A percentile compares a stretch with the other conserved stretches of the same genome.
Conservation (phyloP, 2,113 vertebrate genomes). For the Salvelinus alpinus region DNA sequence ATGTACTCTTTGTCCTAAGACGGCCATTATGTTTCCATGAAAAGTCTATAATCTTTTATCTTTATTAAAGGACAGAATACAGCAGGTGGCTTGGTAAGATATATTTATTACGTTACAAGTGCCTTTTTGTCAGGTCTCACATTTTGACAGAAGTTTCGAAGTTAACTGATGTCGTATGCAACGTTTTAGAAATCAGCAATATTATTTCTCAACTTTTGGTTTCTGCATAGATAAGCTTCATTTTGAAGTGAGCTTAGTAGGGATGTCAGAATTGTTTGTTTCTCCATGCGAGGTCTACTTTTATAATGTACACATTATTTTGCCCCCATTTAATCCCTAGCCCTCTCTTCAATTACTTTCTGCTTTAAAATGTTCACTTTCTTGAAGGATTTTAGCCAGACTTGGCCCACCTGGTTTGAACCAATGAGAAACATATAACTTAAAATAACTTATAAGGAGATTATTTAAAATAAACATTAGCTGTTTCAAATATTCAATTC, state of each 20-base stretch:
- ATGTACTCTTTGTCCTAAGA: slow-evolving; percentile 4
- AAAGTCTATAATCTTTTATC: slow-evolving; percentile 10
- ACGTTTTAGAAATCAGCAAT: not conserved
- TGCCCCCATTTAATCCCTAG: not conserved
- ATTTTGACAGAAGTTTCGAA: not conserved
- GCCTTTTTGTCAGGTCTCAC: not conserved
- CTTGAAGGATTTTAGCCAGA: not conserved
- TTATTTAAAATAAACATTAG: not conserved
- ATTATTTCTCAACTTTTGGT: not conserved
- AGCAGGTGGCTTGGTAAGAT: slow-evolving; percentile 6
- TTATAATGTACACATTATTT: not conserved
- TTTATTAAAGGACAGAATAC: slow-evolving; percentile 8
- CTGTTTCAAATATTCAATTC: not conserved
- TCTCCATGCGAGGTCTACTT: not conserved
- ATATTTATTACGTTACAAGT: slow-evolving; percentile 2
- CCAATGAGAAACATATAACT: not conserved
- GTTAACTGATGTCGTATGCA: not conserved
- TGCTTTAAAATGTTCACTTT: not conserved
- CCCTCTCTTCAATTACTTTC: slow-evolving; percentile 1
- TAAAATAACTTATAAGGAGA: no score
- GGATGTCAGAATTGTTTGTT: not conserved
- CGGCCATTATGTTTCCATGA: slow-evolving; percentile 10
- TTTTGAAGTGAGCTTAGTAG: not conserved
- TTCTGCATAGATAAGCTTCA: not conserved
- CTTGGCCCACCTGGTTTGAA: not conserved